A percentile compares a stretch with the other conserved stretches of the same genome.
These are phyloP conservation scores for Aegithalos caudatus DNA, from an alignment of 2,113 vertebrate species.

Conservation along the genomic window DNA sequence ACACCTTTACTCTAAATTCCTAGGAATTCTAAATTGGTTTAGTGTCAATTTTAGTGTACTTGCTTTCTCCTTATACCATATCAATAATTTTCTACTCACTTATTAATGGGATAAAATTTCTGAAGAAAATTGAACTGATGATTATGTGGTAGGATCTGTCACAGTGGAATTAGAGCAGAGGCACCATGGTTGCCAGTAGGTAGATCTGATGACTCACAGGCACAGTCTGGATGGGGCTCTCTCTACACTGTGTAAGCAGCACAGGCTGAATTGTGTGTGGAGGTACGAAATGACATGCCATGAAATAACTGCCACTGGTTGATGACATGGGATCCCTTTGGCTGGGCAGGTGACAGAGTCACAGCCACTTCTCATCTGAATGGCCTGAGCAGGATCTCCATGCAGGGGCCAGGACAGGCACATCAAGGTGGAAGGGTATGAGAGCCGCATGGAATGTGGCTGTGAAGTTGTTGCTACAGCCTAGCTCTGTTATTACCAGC, in stretches of 20 bases:
- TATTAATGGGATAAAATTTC: not conserved
- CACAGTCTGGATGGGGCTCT: not conserved
- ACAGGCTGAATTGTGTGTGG: rapidly evolving
- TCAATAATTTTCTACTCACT: rapidly evolving
- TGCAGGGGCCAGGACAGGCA: no score
- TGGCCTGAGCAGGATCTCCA: not conserved
- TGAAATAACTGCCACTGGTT: not conserved
- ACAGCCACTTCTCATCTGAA: not conserved
- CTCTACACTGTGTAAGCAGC: not conserved
- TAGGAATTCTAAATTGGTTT: not conserved
- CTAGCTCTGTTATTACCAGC: not conserved
- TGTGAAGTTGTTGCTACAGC: not conserved
- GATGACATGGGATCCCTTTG: not conserved
- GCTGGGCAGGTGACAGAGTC: not conserved
- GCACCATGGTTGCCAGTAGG: not conserved
- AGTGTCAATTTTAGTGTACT: not conserved
- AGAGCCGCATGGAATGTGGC: not conserved
- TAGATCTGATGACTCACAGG: not conserved
- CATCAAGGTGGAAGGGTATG: rapidly evolving
- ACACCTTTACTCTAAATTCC: not conserved
- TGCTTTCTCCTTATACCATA: not conserved
- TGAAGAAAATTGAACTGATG: not conserved
- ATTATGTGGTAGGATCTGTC: not conserved
- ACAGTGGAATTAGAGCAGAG: not conserved
- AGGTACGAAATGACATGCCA: not conserved